Evolutionary conservation across 2,888 invertebrate genomes (phyloP), one percentile per base, ranked within the genome.

Genomic region (Tuberolachnus salignus): DNA sequence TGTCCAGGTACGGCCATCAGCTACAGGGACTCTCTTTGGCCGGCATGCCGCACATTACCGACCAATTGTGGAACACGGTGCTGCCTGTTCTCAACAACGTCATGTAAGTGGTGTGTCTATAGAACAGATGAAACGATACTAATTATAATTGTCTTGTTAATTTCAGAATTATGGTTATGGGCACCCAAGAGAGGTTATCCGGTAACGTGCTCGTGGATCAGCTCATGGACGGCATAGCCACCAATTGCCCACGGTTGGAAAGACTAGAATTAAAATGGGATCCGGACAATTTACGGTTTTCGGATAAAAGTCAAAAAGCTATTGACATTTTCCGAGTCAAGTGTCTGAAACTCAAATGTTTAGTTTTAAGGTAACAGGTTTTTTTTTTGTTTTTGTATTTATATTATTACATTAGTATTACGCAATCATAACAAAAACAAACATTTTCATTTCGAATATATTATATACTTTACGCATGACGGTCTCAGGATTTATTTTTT

Each of bases 271-370:
- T 99, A 42, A 91, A 94, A 83, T 99, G 99, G 99, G 99, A 99
- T 86, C 98, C 98, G 0, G 98, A 98, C 84, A 98, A 98, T 84
- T 89, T 99, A 53, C 90, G 99, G 73, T 99, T 98, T 87, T 98
- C 98, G 55, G 99, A 99, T 86, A 99, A 99, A 87, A 98, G 98
- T 85, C 98, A 98, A 86, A 99, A 99, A 86, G 98, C 98, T 61
- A 98, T 99, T 83, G 99, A 99, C 86, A 93, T 97, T 67, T 88
- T 99, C 81, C 91, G 99, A 64, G 94, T 99, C 61, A 95, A 95
- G 84, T 98, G 98, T 84, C 89, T 97, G 1, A 94, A 96, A 85
- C 88, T 99, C 70, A 92, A 92, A 83, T 97, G 97, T 84, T 90
- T 99, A 82, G 95, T 96, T 19, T 89, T 99, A 61, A 97, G 94